Percentiles rank a stretch among this genome's conserved stretches.
Conservation (phyloP, 2,797 vertebrate species). For the Cryptoblepharus egeriae region DNA sequence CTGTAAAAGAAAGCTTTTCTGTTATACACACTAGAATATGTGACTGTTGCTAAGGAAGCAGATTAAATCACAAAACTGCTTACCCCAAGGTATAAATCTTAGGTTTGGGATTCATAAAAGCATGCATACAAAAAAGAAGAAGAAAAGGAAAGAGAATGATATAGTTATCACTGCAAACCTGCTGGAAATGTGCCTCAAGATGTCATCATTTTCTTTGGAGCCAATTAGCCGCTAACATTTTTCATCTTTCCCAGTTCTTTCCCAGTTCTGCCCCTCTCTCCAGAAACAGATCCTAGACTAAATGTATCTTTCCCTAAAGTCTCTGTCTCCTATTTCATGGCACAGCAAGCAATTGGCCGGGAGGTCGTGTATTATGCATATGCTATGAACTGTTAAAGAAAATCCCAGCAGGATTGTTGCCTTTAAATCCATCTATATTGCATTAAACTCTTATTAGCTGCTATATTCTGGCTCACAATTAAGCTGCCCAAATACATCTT, state of each 20-base stretch:
- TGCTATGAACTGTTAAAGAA: slow-evolving; percentile 56
- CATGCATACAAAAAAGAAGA: slow-evolving; percentile 13
- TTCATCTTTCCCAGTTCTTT: slow-evolving; percentile 31
- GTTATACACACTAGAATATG: neutral
- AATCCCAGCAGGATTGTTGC: slow-evolving; percentile 58
- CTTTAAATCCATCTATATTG: slow-evolving; percentile 72
- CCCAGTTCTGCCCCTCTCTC: slow-evolving; percentile 11
- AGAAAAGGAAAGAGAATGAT: slow-evolving; percentile 12
- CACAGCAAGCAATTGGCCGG: slow-evolving; percentile 38
- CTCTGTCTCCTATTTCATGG: slow-evolving; percentile 38
- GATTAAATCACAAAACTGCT: slow-evolving; percentile 33
- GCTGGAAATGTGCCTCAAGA: slow-evolving; percentile 4
- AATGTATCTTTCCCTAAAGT: slow-evolving; percentile 20
- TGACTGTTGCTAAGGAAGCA: slow-evolving; percentile 38
- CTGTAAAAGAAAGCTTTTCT: slow-evolving; percentile 28
- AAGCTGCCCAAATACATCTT: slow-evolving; percentile 60
- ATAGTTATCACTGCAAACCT: slow-evolving; percentile 25
- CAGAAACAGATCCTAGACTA: slow-evolving; percentile 29
- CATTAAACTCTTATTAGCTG: slow-evolving; percentile 68
- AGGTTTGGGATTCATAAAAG: slow-evolving; percentile 42
- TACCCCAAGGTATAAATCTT: neutral
- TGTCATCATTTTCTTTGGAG: slow-evolving; percentile 26
- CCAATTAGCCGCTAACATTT: neutral
- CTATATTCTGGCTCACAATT: slow-evolving; percentile 59
- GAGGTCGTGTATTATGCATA: slow-evolving; percentile 59